Percentiles rank a stretch among this genome's conserved stretches.
Conservation (phyloP, 1,140 invertebrate genomes). For the Drosophila setifemur region DNA sequence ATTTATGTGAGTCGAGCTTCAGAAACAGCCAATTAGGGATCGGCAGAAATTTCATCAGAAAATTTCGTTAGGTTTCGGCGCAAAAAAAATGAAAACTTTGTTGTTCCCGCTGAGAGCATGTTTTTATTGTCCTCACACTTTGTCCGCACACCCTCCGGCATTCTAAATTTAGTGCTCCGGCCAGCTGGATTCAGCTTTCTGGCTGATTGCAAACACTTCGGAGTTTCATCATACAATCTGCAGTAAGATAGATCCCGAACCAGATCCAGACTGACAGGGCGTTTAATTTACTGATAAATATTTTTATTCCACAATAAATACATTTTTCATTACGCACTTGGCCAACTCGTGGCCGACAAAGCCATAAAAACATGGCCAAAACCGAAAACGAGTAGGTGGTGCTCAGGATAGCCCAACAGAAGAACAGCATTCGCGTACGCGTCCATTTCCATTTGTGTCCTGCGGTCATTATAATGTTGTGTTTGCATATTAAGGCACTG, state of each 20-base stretch:
- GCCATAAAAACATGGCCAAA: conserved; percentile 66
- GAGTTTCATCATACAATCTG: conserved; percentile 59
- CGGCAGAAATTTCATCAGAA: conserved; percentile 5
- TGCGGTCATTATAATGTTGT: conserved; percentile 70
- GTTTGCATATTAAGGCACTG: conserved; percentile 62
- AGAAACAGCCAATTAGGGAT: conserved; percentile 10
- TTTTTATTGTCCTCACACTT: conserved; percentile 26
- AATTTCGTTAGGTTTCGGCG: conserved; percentile 12
- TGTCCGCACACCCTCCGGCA: not conserved
- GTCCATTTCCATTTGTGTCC: conserved; percentile 65
- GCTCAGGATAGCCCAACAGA: not conserved
- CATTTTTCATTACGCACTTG: conserved; percentile 71
- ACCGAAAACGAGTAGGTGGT: conserved; percentile 5
- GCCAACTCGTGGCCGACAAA: conserved; percentile 52
- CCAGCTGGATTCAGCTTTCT: conserved; percentile 9
- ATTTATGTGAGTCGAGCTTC: not conserved
- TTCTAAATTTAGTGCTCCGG: conserved; percentile 31
- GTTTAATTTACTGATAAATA: conserved; percentile 81
- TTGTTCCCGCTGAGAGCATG: conserved; percentile 15
- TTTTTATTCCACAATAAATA: conserved; percentile 74
- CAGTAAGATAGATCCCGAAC: conserved; percentile 7
- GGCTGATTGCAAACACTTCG: conserved; percentile 14
- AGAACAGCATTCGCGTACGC: conserved; percentile 14
- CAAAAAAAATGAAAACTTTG: not conserved
- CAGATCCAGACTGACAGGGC: conserved; percentile 39